Percentiles rank a stretch among this genome's conserved stretches.
phyloP scores from a whole-genome alignment of 1,140 invertebrate genomes.

The Amphibalanus amphitrite region DNA sequence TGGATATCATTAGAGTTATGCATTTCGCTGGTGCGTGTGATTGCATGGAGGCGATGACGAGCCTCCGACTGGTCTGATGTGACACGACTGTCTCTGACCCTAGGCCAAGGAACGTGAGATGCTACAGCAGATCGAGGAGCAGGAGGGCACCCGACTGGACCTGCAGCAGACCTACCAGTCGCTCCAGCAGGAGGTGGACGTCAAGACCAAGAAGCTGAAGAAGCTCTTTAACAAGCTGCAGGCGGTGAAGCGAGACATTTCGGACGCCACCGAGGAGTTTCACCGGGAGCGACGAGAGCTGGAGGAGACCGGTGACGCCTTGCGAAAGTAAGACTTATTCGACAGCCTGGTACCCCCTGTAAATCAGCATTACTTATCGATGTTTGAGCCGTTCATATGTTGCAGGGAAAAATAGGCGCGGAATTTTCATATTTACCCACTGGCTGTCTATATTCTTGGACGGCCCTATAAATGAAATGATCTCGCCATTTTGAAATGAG shows the following conservation, averaged over 20 bases:
- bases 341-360: too few relatives aligned
- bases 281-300: conserved; percentile 58
- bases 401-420: too few relatives aligned
- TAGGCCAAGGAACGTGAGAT: conserved; percentile 54
- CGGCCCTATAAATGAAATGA: too few relatives aligned
- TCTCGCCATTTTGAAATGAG: too few relatives aligned
- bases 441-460: too few relatives aligned
- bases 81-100: conserved; percentile 12
- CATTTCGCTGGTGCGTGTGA: background rate
- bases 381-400: too few relatives aligned
- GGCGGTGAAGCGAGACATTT: conserved; percentile 45
- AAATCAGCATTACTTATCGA: too few relatives aligned
- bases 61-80: background rate
- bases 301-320: conserved; percentile 32
- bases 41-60: background rate
- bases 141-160: conserved; percentile 72
- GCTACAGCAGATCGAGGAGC: conserved; percentile 63
- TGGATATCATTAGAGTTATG: background rate
- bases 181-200: conserved; percentile 78
- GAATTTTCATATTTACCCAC: too few relatives aligned
- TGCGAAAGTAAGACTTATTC: background rate
- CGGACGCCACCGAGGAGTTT: conserved; percentile 65
- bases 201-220: conserved; percentile 73
- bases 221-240: conserved; percentile 47
- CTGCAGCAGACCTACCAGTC: conserved; percentile 67